Evolutionary conservation across 2,888 invertebrate genomes (phyloP).

Genomic region (Sphaerophoria rueppellii): DNA sequence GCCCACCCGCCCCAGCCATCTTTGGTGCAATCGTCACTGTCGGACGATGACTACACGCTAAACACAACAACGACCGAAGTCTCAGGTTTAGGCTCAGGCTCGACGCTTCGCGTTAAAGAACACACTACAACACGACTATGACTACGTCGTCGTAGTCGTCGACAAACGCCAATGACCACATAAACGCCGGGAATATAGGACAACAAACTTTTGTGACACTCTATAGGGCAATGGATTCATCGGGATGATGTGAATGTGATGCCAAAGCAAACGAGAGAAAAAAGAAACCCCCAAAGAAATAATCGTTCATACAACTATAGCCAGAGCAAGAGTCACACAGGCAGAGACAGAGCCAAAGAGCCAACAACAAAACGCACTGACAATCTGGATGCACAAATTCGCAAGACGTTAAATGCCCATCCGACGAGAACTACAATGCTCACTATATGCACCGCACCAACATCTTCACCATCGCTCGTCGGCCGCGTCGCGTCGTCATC

Average conservation of each 20-base stretch:
- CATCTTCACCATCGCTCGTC: constrained; percentile 21
- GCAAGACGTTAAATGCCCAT: constrained; percentile 69
- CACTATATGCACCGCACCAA: constrained; percentile 27
- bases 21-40: constrained; percentile 17
- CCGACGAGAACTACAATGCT: constrained; percentile 59
- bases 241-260: constrained; percentile 74
- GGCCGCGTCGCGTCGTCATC: constrained; percentile 1
- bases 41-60: not conserved
- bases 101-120: constrained; percentile 19
- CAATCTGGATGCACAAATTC: constrained; percentile 68
- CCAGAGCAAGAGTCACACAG: constrained; percentile 42
- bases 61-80: no score
- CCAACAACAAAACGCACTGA: constrained; percentile 51
- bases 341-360: constrained; percentile 62
- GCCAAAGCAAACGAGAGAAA: constrained; percentile 63
- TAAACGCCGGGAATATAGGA: constrained; percentile 73
- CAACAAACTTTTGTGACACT: constrained; percentile 74
- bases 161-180: constrained; percentile 74
- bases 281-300: constrained; percentile 54
- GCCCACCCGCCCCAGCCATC: constrained; percentile 11
- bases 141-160: constrained; percentile 56
- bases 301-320: constrained; percentile 65
- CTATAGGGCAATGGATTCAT: constrained; percentile 74
- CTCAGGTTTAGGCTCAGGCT: constrained; percentile 20
- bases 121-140: constrained; percentile 49